Evolutionary conservation across 1,140 invertebrate species (phyloP).

Genomic region (Zophobas morio): DNA sequence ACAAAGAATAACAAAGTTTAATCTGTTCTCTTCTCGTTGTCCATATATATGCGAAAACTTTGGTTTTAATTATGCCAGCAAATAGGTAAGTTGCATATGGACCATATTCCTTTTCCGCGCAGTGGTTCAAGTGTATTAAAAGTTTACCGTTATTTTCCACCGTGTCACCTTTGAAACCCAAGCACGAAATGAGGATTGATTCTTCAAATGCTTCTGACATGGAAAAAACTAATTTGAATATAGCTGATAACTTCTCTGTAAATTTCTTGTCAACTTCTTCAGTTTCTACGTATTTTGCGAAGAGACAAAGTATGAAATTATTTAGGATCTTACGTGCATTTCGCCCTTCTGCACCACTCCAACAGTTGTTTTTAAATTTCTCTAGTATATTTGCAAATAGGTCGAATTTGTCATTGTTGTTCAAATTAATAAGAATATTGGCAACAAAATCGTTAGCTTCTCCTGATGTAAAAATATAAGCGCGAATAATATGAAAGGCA

Average conservation of each 20-base stretch:
- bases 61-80: background rate
- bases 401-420: background rate
- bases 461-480: background rate
- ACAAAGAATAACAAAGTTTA: constrained; percentile 24
- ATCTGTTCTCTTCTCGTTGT: background rate
- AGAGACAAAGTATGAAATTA: constrained; percentile 5
- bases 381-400: constrained; percentile 29
- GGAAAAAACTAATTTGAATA: constrained; percentile 1
- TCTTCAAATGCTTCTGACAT: constrained; percentile 17
- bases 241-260: background rate
- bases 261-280: constrained; percentile 3
- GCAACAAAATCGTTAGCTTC: background rate
- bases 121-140: background rate
- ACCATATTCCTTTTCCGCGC: background rate
- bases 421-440: background rate
- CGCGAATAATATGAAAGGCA: background rate
- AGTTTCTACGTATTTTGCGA: background rate
- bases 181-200: constrained; percentile 6
- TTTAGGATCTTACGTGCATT: background rate
- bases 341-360: background rate
- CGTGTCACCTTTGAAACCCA: constrained; percentile 3
- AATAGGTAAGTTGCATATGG: background rate
- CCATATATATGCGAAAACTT: background rate
- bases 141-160: constrained; percentile 2
- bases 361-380: constrained; percentile 7